A percentile compares a stretch with the other conserved stretches of the same genome.
These are phyloP conservation scores for Echinarachnius parma DNA, from an alignment of 53 echinoderm and acorn worm species.

Conservation along the genomic window DNA sequence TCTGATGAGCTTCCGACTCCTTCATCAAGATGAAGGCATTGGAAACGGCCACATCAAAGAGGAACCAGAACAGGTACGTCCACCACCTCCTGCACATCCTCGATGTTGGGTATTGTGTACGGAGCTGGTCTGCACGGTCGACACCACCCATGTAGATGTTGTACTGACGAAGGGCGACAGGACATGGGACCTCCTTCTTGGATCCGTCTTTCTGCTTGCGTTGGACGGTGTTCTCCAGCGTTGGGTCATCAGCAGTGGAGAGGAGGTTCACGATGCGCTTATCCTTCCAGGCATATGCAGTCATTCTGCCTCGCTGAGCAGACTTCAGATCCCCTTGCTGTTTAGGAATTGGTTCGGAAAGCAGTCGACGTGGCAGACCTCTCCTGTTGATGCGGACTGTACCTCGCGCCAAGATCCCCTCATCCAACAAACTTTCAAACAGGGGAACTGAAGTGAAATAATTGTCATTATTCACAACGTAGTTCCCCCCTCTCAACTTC, in stretches of 20 bases:
- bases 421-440: not conserved
- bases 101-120: too few species aligned
- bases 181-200: constrained; percentile 8
- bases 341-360: not conserved
- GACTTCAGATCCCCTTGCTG: not conserved
- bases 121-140: constrained; percentile 38
- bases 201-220: not conserved
- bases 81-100: too few species aligned
- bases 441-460: constrained; percentile 10
- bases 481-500: not conserved
- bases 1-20: too few species aligned
- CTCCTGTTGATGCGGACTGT: not conserved
- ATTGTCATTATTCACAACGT: constrained; percentile 17
- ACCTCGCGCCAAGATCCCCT: not conserved
- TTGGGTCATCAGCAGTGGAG: constrained; percentile 1
- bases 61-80: too few species aligned
- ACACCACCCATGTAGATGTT: constrained; percentile 46
- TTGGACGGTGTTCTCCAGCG: not conserved
- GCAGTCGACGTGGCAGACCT: not conserved
- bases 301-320: not conserved
- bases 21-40: too few species aligned
- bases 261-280: not conserved
- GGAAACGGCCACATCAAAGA: too few species aligned
- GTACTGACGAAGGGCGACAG: constrained; percentile 15
- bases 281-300: not conserved